These are phyloP conservation scores for Centropus unirufus DNA, from an alignment of 2,113 vertebrate genomes.

Conservation along the genomic window DNA sequence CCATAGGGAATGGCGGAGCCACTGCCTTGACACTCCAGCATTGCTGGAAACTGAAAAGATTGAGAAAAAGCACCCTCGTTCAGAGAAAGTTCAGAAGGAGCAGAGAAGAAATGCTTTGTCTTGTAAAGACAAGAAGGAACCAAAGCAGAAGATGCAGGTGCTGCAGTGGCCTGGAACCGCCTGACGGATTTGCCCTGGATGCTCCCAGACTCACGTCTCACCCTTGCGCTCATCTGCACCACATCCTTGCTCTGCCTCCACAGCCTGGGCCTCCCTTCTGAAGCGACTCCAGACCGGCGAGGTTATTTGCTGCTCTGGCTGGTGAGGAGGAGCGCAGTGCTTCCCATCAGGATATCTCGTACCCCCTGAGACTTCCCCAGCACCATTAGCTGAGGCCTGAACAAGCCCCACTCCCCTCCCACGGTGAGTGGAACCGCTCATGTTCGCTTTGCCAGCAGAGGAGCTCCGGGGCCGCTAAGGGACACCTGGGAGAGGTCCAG, in stretches of 20 bases:
- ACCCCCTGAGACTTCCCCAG: background rate
- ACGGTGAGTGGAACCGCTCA: background rate
- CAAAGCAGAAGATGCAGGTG: background rate
- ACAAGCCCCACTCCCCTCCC: rapidly evolving
- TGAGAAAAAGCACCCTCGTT: background rate
- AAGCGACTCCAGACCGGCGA: background rate
- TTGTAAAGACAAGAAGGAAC: background rate
- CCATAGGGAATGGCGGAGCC: background rate
- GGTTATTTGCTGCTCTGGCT: background rate
- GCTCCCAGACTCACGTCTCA: background rate
- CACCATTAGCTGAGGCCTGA: background rate
- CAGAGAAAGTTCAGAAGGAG: background rate
- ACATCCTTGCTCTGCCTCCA: background rate
- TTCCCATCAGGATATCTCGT: background rate
- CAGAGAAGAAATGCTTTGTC: background rate
- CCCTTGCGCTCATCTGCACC: background rate
- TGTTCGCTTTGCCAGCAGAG: background rate
- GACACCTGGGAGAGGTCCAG: background rate
- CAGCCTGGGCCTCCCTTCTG: background rate
- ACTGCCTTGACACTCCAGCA: background rate
- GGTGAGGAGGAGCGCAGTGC: background rate
- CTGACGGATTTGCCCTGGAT: background rate
- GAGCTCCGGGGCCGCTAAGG: rapidly evolving
- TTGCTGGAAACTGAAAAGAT: background rate
- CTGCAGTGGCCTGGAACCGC: background rate